Conservation (phyloP, 2,888 invertebrate species). For the Leptopilina myrica region DNA sequence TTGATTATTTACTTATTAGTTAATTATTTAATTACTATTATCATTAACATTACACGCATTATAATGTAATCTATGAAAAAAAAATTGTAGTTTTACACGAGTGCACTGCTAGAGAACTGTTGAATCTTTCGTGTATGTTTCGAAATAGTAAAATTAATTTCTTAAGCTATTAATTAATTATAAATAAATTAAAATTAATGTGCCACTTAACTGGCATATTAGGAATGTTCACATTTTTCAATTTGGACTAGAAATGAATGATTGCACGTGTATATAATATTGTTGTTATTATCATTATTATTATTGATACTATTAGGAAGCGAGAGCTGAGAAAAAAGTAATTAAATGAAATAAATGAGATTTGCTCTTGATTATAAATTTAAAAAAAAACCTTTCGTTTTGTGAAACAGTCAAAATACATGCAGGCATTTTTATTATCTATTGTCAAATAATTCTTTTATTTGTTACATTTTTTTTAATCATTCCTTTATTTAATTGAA, state of each 20-base stretch:
- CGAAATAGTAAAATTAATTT: neutral
- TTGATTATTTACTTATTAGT: too few species aligned
- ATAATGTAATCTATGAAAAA: slow-evolving; percentile 12
- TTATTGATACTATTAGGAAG: neutral
- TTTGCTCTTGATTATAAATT: neutral
- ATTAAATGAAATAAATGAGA: neutral
- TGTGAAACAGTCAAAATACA: neutral
- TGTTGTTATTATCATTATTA: slow-evolving; percentile 1
- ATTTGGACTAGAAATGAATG: neutral
- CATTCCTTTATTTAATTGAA: too few species aligned
- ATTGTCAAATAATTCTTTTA: too few species aligned
- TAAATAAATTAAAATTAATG: slow-evolving; percentile 6
- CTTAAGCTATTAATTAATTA: neutral
- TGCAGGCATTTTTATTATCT: too few species aligned
- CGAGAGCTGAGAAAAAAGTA: neutral
- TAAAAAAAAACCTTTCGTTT: neutral
- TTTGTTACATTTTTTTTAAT: too few species aligned
- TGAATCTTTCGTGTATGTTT: neutral
- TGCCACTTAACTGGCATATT: slow-evolving; percentile 17
- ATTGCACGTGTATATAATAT: slow-evolving; percentile 38
- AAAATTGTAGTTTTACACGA: slow-evolving; percentile 32
- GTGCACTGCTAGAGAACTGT: slow-evolving; percentile 31
- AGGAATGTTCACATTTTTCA: slow-evolving; percentile 36
- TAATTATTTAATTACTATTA: too few species aligned
- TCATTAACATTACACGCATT: neutral